Percentiles rank a stretch among this genome's conserved stretches.
phyloP scores from a whole-genome alignment of 2,888 invertebrate genomes.

The Lysandra coridon region DNA sequence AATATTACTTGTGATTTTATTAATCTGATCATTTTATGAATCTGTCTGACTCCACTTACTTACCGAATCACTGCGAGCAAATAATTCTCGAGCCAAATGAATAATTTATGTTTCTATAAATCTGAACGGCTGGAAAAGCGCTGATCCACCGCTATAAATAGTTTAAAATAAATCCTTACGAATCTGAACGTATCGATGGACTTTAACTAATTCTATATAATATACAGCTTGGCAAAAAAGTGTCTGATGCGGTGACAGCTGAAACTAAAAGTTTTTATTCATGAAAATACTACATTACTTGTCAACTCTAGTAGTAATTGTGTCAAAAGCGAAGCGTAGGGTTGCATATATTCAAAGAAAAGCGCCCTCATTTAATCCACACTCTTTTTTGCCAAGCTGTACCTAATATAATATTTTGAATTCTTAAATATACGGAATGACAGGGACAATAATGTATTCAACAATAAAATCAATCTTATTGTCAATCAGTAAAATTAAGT shows the following conservation, averaged over 20 bases:
- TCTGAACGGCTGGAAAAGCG: conserved; percentile 16
- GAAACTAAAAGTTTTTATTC: no score
- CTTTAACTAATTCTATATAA: not conserved
- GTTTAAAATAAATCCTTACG: not conserved
- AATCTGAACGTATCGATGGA: not conserved
- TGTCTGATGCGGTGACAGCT: no score
- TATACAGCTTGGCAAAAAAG: no score
- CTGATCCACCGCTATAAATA: conserved; percentile 12
- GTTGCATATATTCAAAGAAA: no score
- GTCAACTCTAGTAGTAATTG: no score
- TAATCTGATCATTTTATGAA: not conserved
- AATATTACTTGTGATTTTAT: no score
- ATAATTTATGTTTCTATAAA: conserved; percentile 25
- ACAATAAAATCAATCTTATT: not conserved
- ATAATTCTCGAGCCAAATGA: conserved; percentile 17
- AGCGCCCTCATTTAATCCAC: no score
- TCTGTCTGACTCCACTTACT: not conserved
- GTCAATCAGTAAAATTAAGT: not conserved
- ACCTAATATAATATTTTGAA: no score
- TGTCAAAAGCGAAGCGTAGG: no score
- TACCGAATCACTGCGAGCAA: conserved; percentile 11
- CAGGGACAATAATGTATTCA: not conserved
- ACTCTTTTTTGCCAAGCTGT: no score
- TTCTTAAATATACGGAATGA: not conserved
- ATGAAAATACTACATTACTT: no score